Base-by-base conservation (phyloP, 2,797 vertebrate genomes). In the Crossoptilon crossoptilon region DNA sequence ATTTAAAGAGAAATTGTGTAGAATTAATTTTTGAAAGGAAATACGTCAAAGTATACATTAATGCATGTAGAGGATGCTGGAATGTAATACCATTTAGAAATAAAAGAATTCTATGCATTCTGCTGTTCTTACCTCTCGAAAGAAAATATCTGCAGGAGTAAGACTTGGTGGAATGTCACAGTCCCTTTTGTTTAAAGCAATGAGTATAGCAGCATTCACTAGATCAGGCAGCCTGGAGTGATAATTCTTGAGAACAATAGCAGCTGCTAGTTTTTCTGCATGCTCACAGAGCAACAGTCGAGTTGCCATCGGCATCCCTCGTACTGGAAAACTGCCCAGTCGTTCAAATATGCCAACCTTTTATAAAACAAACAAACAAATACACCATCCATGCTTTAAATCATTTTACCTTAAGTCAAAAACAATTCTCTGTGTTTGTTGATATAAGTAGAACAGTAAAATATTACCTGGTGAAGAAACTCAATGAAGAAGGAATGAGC, bases 401-500 rank as follows among this genome's bases (percentile, higher is more conserved):
- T 56, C 55, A n/a, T 56, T 56, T 4, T 51, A 56, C 13, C 55
- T 35, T 22, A 72, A 55, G 16, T 60, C 22, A 63, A 76, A 78
- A 86, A 39, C 5, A 70, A 51, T 44, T 35, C 31, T n/a, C 18
- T 16, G 4, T 46, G 21, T 22, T 15, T 37, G 29, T 41, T 33
- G 33, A 59, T 16, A 63, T 3, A 11, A 41, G 29, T 37, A 71
- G 59, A n/a, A 41, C 13, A 37, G 8, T 3, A 76, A 17, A 31
- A 14, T 31, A 92, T 91, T 91, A 99, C 99, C 95, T 99, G 98
- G 63, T 98, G 98, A 95, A 99, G 98, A 87, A 99, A 99, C 95
- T 99, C 98, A 98, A 99, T 97, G 94, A 99, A 98, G 95, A 98
- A 98, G 44, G 98, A 97, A 79, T 99, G 99, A 27, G 99, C 99